These are phyloP conservation scores for Sycophaga agraensis DNA, from an alignment of 1,140 invertebrate species.

Conservation along the genomic window DNA sequence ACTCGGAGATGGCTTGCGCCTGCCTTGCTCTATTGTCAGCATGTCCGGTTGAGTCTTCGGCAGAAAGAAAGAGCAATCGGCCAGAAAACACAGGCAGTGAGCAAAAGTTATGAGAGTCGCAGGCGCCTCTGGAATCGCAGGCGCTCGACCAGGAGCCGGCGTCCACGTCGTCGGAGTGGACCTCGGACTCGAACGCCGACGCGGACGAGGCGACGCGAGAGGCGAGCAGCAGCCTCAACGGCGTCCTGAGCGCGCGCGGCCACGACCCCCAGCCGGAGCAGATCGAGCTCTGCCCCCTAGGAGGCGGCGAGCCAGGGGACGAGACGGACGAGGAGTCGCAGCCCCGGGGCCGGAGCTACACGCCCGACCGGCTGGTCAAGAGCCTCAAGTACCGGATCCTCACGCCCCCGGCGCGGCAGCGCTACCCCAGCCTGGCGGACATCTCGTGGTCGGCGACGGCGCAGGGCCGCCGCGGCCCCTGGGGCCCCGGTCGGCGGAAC, in stretches of 20 bases:
- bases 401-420: conserved; percentile 41
- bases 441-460: no score
- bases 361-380: conserved; percentile 47
- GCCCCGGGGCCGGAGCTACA: conserved; percentile 39
- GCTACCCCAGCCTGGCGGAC: conserved; percentile 21
- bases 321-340: not conserved
- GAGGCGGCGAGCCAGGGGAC: not conserved
- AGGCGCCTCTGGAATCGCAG: no score
- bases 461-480: no score
- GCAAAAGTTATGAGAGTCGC: no score
- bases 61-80: no score
- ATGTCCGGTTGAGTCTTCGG: no score
- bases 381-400: conserved; percentile 46
- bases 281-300: not conserved
- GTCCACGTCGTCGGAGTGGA: not conserved
- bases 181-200: not conserved
- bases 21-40: no score
- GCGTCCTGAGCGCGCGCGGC: not conserved
- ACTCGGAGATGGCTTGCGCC: no score
- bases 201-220: not conserved
- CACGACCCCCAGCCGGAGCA: not conserved
- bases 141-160: no score
- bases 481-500: no score
- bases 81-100: no score
- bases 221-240: no score